Percentiles rank a stretch among this genome's conserved stretches.
Conservation (phyloP, 2,113 vertebrate genomes). For the Aphyosemion australe region DNA sequence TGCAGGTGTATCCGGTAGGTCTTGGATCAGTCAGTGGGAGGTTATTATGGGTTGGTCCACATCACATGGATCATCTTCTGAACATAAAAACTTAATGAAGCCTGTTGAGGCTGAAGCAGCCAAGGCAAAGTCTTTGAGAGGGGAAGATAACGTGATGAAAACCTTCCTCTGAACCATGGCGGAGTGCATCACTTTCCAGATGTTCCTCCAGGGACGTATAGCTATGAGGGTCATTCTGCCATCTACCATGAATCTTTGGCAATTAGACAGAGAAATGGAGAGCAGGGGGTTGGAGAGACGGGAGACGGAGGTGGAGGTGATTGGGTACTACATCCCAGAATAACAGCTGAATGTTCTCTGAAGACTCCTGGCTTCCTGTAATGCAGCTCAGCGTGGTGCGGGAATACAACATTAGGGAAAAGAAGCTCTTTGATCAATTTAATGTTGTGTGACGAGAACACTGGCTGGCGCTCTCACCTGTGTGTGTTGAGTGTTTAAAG, state of each 20-base stretch:
- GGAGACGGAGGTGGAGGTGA: neutral
- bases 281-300: neutral
- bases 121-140: constrained; percentile 21
- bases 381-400: constrained; percentile 18
- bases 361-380: constrained; percentile 35
- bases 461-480: constrained; percentile 46
- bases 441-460: constrained; percentile 52
- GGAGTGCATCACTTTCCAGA: constrained; percentile 39
- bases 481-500: constrained; percentile 27
- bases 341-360: constrained; percentile 19
- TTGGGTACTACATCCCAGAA: constrained; percentile 20
- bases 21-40: constrained; percentile 5
- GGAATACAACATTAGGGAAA: constrained; percentile 22
- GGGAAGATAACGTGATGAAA: constrained; percentile 32
- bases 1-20: neutral
- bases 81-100: constrained; percentile 60
- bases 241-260: constrained; percentile 39
- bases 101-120: constrained; percentile 45
- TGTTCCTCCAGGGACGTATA: constrained; percentile 25
- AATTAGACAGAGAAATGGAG: constrained; percentile 36
- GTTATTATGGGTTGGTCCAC: constrained; percentile 45
- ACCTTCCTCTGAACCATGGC: constrained; percentile 32
- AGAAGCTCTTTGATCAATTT: constrained; percentile 53
- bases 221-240: constrained; percentile 31
- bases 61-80: constrained; percentile 48